Base-by-base conservation (phyloP, 2,888 invertebrate species). In the Zygothrica quintamaculata region DNA sequence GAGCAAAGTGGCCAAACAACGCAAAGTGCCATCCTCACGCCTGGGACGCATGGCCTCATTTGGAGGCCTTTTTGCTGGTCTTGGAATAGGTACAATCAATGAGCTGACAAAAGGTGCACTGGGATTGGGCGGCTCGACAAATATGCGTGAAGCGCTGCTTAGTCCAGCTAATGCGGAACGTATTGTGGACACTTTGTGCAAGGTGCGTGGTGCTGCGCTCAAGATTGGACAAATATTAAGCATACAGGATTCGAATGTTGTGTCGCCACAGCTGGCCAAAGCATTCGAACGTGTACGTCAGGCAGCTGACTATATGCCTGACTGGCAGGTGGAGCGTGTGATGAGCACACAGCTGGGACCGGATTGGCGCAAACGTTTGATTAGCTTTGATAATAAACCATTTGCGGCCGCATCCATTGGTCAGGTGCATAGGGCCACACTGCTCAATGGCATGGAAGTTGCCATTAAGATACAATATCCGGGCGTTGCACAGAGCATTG, bases 381-480 rank as follows among this genome's bases (percentile, higher is more conserved):
- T 91, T 0, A 92, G 92, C 33, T 99, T 99, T 90, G 97, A 99
- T 52, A 94, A 96, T 15, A 96, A 95, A 89, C 99, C 99, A 0
- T 99, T 99, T 91, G 99, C 99, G 0, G 99, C 99, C 9, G 99
- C 99, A 3, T 99, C 99, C 22, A 99, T 99, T 82, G 96, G 96
- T 88, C 92, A 92, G 77, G 99, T 99, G 5, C 99, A 99, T 91
- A 92, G 95, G 77, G 99, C 94, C 0, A 93, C 93, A 36, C 90
- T 96, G 15, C 92, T 92, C 33, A 93, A 94, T 88, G 96, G 95
- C 0, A 93, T 93, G 74, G 93, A 95, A 71, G 96, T 98, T n/a
- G 99, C 99, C 0, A 93, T 99, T 77, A 99, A 99, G 92, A 96
- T 99, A 65, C 97, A 99, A 91, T 99, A 99, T 91, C 99, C 99